Conservation (phyloP, 2,113 vertebrate species). For the Dipodomys spectabilis region DNA sequence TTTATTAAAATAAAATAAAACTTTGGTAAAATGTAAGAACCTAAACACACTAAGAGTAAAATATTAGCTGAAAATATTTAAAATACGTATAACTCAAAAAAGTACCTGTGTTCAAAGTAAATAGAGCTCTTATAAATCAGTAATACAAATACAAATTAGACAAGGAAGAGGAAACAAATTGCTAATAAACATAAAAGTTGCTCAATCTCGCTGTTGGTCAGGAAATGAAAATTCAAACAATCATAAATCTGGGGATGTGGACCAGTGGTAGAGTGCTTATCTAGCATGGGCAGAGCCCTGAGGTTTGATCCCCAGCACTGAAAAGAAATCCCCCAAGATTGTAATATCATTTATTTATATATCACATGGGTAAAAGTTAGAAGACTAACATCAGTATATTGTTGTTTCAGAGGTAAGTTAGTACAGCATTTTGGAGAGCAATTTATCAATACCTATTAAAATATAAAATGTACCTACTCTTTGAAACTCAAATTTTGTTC, state of each 20-base stretch:
- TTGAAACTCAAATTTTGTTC: background rate
- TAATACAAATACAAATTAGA: background rate
- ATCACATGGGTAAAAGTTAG: background rate
- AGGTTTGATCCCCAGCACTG: too few relatives aligned
- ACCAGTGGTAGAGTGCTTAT: too few relatives aligned
- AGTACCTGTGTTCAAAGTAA: background rate
- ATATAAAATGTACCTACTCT: background rate
- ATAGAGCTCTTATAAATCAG: background rate
- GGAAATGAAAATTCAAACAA: conserved; percentile 6
- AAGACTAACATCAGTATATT: background rate
- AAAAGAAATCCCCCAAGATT: background rate
- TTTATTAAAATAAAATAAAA: background rate
- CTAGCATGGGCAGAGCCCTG: too few relatives aligned
- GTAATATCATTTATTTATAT: background rate
- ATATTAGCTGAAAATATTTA: background rate
- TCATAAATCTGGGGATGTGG: too few relatives aligned
- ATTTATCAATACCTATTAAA: background rate
- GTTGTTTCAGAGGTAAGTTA: background rate
- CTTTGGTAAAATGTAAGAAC: background rate
- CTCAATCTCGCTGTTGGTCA: background rate
- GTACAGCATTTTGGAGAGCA: background rate
- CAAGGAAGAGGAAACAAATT: background rate
- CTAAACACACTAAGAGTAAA: background rate
- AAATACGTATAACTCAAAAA: background rate
- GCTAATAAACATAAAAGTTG: background rate